A percentile compares a stretch with the other conserved stretches of the same genome.
phyloP scores from a whole-genome alignment of 1,140 invertebrate species.

The Nasonia longicornis region DNA sequence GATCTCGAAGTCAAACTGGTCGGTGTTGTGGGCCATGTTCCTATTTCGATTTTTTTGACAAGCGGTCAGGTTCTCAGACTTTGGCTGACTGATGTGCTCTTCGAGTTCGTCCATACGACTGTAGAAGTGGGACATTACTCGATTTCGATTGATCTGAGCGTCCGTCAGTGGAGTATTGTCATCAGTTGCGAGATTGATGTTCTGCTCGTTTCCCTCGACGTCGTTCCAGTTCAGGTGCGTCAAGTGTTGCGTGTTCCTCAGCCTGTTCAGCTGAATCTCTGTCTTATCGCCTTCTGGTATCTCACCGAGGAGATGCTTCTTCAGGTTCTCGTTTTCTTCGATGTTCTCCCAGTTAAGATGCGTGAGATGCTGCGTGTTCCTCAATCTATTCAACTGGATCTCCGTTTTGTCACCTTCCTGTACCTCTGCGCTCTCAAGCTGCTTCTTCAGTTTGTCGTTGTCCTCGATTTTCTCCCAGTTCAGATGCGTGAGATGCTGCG shows the following conservation, averaged over 20 bases:
- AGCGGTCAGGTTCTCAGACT: conserved; percentile 43
- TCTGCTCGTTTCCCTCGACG: background rate
- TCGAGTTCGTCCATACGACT: conserved; percentile 29
- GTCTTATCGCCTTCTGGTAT: background rate
- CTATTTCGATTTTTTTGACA: conserved; percentile 54
- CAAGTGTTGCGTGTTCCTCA: conserved; percentile 49
- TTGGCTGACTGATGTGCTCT: conserved; percentile 10
- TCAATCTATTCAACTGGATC: conserved; percentile 49
- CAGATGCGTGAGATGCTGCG: conserved; percentile 47
- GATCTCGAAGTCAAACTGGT: conserved; percentile 43
- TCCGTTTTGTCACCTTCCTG: conserved; percentile 29
- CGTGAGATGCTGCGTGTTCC: conserved; percentile 50
- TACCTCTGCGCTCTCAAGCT: background rate
- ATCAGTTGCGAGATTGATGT: background rate
- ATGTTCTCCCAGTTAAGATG: conserved; percentile 47
- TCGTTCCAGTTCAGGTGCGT: conserved; percentile 49
- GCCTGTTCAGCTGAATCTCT: conserved; percentile 49
- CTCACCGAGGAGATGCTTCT: background rate
- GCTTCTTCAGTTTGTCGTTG: background rate
- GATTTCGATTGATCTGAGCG: conserved; percentile 49
- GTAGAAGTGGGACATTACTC: conserved; percentile 49
- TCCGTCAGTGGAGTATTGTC: conserved; percentile 41
- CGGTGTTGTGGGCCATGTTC: conserved; percentile 47
- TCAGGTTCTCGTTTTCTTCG: background rate
- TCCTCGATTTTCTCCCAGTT: conserved; percentile 43